Evolutionary conservation across 2,888 invertebrate species (phyloP).

Genomic region (Phoronis australis): DNA sequence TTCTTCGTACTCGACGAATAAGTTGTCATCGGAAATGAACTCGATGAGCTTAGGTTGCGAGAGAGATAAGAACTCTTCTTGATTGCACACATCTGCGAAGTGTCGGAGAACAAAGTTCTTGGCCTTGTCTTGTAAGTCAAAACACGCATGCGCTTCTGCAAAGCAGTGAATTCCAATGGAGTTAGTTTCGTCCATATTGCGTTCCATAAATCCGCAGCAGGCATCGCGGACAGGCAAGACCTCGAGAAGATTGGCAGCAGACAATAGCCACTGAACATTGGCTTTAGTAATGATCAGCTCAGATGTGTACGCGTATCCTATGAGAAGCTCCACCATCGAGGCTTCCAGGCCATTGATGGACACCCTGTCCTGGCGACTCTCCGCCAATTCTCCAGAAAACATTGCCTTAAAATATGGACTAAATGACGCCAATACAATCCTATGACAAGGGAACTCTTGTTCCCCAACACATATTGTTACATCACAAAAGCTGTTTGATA

Average conservation of each 20-base stretch:
- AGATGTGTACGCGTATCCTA: slow-evolving; percentile 55
- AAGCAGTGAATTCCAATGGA: slow-evolving; percentile 57
- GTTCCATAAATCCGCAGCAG: slow-evolving; percentile 52
- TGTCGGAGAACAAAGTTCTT: slow-evolving; percentile 49
- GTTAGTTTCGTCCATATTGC: slow-evolving; percentile 55
- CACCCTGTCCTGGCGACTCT: slow-evolving; percentile 50
- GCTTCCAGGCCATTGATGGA: slow-evolving; percentile 53
- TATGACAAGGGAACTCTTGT: slow-evolving; percentile 52
- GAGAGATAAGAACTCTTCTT: slow-evolving; percentile 50
- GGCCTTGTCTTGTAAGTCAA: slow-evolving; percentile 53
- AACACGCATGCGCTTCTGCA: slow-evolving; percentile 56
- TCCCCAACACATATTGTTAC: slow-evolving; percentile 52
- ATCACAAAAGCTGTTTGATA: slow-evolving; percentile 52
- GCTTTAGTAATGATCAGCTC: slow-evolving; percentile 44
- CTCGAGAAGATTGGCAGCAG: slow-evolving; percentile 54
- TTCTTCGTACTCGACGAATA: slow-evolving; percentile 56
- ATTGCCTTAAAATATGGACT: slow-evolving; percentile 44
- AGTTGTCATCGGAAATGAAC: slow-evolving; percentile 53
- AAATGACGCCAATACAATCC: slow-evolving; percentile 51
- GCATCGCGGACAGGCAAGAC: slow-evolving; percentile 53
- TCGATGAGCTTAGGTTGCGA: slow-evolving; percentile 54
- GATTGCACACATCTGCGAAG: slow-evolving; percentile 29
- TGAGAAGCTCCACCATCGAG: slow-evolving; percentile 47
- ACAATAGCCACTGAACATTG: slow-evolving; percentile 54
- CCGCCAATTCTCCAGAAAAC: slow-evolving; percentile 50